Percentiles rank a stretch among this genome's conserved stretches.
phyloP scores from a whole-genome alignment of 2,113 vertebrate species.

The Panthera tigris region DNA sequence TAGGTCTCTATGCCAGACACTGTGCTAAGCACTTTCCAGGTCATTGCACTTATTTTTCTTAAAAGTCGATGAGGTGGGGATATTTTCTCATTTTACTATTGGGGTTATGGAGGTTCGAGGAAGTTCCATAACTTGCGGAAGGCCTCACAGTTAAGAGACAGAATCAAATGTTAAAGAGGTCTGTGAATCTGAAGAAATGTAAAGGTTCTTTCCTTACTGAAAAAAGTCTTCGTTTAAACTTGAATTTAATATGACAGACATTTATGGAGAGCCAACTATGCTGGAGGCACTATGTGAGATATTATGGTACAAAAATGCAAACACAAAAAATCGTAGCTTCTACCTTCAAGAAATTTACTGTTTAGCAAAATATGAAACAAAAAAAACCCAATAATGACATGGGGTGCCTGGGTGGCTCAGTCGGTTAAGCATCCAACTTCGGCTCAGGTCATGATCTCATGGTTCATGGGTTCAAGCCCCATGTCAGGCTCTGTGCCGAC shows the following conservation, averaged over 20 bases:
- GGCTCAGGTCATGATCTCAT: no score
- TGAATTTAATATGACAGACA: neutral
- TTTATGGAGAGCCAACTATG: neutral
- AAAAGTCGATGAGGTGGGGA: neutral
- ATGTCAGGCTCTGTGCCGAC: no score
- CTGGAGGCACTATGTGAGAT: neutral
- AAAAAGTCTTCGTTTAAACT: neutral
- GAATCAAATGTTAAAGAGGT: neutral
- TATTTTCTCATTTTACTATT: neutral
- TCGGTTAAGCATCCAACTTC: no score
- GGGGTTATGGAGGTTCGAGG: neutral
- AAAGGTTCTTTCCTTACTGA: neutral
- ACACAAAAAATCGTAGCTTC: neutral
- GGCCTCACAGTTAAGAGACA: neutral
- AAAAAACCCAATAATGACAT: no score
- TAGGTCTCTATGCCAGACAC: neutral
- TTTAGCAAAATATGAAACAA: neutral
- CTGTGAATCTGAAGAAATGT: neutral
- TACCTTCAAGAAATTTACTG: neutral
- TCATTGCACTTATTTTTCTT: neutral
- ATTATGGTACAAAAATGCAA: neutral
- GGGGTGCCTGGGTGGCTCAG: no score
- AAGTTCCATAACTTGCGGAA: neutral
- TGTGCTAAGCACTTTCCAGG: neutral
- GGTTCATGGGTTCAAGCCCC: no score